A percentile compares a stretch with the other conserved stretches of the same genome.
phyloP scores from a whole-genome alignment of 1,140 invertebrate species.

The Heliconius eleuchia region DNA sequence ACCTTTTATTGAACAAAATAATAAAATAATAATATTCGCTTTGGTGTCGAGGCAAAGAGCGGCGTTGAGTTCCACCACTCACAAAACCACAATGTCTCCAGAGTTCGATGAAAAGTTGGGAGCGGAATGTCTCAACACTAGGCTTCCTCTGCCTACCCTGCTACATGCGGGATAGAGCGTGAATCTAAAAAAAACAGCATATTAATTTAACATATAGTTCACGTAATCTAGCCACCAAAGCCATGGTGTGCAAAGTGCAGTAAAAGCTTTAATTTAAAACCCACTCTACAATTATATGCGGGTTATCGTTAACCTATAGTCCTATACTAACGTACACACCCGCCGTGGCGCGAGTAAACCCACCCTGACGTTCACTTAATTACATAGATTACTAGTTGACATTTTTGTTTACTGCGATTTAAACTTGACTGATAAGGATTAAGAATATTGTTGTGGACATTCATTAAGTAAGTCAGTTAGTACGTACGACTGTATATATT shows the following conservation, averaged over 20 bases:
- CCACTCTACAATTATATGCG: slow-evolving; percentile 12
- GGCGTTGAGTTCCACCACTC: no score
- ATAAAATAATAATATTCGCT: no score
- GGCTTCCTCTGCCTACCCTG: background rate
- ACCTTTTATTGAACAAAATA: no score
- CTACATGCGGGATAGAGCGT: background rate
- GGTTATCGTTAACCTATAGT: slow-evolving; percentile 22
- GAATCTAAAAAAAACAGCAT: background rate
- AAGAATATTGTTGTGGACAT: slow-evolving; percentile 38
- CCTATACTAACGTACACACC: slow-evolving; percentile 33
- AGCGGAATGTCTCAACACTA: background rate
- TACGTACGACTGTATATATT: background rate
- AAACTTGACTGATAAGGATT: slow-evolving; percentile 74
- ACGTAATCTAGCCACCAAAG: background rate
- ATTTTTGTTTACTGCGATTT: slow-evolving; percentile 70
- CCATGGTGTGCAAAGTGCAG: background rate
- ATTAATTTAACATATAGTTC: background rate
- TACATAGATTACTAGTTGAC: slow-evolving; percentile 79
- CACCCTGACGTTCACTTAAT: slow-evolving; percentile 76
- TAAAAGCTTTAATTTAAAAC: slow-evolving; percentile 5
- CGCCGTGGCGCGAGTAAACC: slow-evolving; percentile 47
- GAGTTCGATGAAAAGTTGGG: no score
- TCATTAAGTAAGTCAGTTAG: background rate
- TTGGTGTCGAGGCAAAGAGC: no score
- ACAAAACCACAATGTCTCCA: no score